Percentiles rank a stretch among this genome's conserved stretches.
phyloP scores from a whole-genome alignment of 2,797 vertebrate species.

The Ctenochaetus hawaiiensis region DNA sequence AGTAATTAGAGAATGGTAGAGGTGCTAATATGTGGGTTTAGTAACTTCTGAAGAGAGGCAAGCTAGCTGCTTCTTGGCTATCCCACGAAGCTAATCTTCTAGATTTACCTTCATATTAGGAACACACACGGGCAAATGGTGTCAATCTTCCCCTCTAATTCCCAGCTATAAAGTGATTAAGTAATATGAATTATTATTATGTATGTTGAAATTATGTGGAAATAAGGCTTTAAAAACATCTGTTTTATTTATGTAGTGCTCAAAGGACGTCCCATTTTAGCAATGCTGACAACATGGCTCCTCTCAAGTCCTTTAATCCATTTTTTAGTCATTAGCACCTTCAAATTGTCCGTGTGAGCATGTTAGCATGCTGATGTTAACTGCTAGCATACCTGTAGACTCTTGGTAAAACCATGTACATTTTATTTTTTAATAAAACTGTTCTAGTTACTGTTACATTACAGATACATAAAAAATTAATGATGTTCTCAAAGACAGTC shows the following conservation, averaged over 20 bases:
- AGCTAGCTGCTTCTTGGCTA: not conserved
- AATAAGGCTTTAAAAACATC: not conserved
- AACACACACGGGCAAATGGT: not conserved
- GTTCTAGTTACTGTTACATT: conserved; percentile 14
- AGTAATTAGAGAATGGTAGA: not conserved
- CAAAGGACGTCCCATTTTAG: not conserved
- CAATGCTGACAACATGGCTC: not conserved
- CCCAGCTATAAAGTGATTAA: not conserved
- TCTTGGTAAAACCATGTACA: conserved; percentile 5
- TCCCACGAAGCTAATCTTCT: not conserved
- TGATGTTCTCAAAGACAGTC: conserved; percentile 20
- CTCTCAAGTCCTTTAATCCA: no score
- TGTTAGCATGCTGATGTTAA: not conserved
- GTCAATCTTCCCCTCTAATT: not conserved
- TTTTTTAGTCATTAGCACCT: no score
- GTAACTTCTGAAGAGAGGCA: not conserved
- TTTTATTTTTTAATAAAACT: conserved; percentile 6
- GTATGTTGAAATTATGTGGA: not conserved
- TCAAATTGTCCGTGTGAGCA: not conserved
- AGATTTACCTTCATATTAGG: not conserved
- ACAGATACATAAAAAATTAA: conserved; percentile 42
- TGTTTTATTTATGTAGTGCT: not conserved
- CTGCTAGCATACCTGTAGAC: not conserved
- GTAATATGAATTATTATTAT: not conserved
- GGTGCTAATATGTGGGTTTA: no score